Evolutionary conservation across 2,797 vertebrate species (phyloP), one percentile per base, ranked within the genome.

Genomic region (Paguma larvata): DNA sequence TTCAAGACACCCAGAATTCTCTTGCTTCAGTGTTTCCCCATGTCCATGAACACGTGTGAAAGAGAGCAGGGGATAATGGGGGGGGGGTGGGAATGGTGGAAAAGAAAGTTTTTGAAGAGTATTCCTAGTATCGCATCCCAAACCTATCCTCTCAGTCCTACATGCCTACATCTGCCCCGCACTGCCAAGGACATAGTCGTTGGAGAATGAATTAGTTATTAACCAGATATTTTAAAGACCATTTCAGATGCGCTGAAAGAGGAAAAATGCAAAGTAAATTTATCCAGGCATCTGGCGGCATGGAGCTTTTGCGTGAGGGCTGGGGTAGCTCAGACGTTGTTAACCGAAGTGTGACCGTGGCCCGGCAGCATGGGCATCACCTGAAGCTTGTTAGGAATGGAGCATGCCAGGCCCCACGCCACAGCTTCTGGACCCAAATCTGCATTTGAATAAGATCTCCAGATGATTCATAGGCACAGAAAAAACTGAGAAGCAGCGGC

Each of bases 181-280:
- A 46, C 48, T 63, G 48, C 14, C 23, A 80, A 88, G 63, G 68
- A 63, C 44, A 48, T 56, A 51, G 68, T 75, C 25, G 34, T 2
- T 51, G 38, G n/a, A 77, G 19, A 68, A 41, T n/a, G 72, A 80
- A 18, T 27, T 46, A 19, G 23, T 67, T 85, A 73, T 65, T 97
- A 63, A 46, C 78, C 51, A 82, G 4, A 48, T 91, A 46, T 12
- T 79, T 79, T 84, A 44, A 91, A 86, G 27, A 44, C 4, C 51
- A 19, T 92, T 82, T 9, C 53, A 79, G 70, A 27, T 90, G 13
- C 34, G 80, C 78, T 41, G 32, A 44, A 32, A 80, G 27, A 62
- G 56, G 56, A 73, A 72, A 72, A 85, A 68, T 41, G 85, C 30
- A 59, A 93, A 91, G 62, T 65, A 77, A 77, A 72, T 56, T 94